These are phyloP conservation scores for Oreocharis arfaki DNA, from an alignment of 2,113 vertebrate species.

Conservation along the genomic window DNA sequence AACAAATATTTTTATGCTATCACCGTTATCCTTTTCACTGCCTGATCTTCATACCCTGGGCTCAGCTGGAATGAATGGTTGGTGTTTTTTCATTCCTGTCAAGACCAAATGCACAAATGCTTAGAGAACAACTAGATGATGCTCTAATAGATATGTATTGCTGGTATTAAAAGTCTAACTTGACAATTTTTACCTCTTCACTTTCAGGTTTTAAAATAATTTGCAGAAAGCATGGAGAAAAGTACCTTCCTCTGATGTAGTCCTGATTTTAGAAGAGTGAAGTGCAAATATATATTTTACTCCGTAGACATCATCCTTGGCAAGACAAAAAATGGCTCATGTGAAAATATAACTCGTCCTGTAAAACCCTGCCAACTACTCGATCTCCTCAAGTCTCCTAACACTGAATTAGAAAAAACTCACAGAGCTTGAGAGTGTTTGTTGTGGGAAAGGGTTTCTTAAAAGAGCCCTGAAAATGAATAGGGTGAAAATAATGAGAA, in stretches of 20 bases:
- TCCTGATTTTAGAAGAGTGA: background rate
- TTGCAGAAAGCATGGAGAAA: background rate
- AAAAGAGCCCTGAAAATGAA: background rate
- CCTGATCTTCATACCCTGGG: conserved; percentile 50
- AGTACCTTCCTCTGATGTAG: background rate
- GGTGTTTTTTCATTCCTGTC: conserved; percentile 17
- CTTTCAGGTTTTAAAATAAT: background rate
- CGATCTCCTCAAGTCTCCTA: background rate
- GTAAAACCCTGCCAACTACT: rapidly evolving
- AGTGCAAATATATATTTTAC: background rate
- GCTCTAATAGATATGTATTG: background rate
- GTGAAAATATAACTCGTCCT: background rate
- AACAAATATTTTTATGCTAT: background rate
- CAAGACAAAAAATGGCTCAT: background rate
- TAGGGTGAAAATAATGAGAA: background rate
- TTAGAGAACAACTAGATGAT: conserved; percentile 21
- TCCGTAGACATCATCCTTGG: background rate
- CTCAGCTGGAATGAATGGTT: conserved; percentile 39
- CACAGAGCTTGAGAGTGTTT: background rate
- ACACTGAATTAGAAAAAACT: background rate
- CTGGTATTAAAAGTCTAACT: background rate
- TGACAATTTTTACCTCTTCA: background rate
- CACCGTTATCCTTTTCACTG: background rate
- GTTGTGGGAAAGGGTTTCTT: background rate
- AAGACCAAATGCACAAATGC: conserved; percentile 7